Evolutionary conservation across 2,113 vertebrate genomes (phyloP).

Genomic region (Heliornis fulica): DNA sequence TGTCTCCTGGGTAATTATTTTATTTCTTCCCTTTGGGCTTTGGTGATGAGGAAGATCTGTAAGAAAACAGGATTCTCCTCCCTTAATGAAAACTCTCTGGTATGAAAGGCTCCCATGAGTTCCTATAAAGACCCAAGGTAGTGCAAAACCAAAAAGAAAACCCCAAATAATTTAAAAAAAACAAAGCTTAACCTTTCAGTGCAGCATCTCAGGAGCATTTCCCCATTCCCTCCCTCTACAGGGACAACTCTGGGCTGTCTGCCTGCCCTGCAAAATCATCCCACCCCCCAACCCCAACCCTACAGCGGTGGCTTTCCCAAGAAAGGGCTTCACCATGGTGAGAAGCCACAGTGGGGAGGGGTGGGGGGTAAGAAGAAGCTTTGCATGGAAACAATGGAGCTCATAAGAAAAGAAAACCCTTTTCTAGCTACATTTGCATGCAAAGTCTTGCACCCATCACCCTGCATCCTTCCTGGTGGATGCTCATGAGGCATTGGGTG

Average conservation of each 20-base stretch:
- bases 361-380: background rate
- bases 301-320: background rate
- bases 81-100: background rate
- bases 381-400: background rate
- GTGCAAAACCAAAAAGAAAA: background rate
- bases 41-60: slow-evolving; percentile 14
- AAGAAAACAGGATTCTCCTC: slow-evolving; percentile 32
- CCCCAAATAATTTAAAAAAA: background rate
- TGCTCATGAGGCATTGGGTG: background rate
- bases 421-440: rapidly evolving
- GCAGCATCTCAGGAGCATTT: background rate
- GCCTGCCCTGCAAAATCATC: background rate
- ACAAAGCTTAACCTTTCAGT: background rate
- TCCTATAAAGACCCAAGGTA: background rate
- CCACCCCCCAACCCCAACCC: background rate
- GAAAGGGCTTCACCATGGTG: background rate
- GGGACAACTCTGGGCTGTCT: background rate
- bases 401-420: background rate
- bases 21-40: slow-evolving; percentile 7
- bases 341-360: background rate
- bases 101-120: background rate
- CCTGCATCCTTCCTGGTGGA: rapidly evolving
- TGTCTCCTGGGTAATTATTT: background rate
- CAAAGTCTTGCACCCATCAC: rapidly evolving
- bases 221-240: background rate